Conservation (phyloP, 2,888 invertebrate genomes). For the Conops quadrifasciatus region DNA sequence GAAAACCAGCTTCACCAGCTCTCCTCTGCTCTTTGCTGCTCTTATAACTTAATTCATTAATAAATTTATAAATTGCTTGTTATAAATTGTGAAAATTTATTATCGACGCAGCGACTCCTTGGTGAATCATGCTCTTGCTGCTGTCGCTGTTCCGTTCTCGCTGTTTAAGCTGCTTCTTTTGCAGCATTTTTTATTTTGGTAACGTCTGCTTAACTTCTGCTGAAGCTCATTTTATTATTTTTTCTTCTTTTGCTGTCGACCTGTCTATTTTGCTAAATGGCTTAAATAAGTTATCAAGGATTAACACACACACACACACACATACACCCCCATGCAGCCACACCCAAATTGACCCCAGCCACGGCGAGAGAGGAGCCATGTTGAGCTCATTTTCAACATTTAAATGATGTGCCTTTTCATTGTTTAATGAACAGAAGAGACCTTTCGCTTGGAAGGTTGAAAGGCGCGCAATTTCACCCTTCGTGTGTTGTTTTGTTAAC, state of each 20-base stretch:
- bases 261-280: constrained; percentile 32
- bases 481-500: too few relatives aligned
- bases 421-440: too few relatives aligned
- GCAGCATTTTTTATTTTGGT: constrained; percentile 14
- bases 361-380: too few relatives aligned
- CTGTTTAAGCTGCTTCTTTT: background rate
- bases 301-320: constrained; percentile 25
- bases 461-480: too few relatives aligned
- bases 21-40: constrained; percentile 50
- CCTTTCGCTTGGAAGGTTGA: too few relatives aligned
- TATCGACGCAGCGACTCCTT: constrained; percentile 44
- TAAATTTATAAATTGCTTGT: constrained; percentile 61
- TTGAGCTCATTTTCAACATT: too few relatives aligned
- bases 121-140: constrained; percentile 38
- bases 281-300: constrained; percentile 45
- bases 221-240: constrained; percentile 7
- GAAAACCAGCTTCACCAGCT: too few relatives aligned
- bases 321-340: too few relatives aligned
- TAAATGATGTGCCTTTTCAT: too few relatives aligned
- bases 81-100: constrained; percentile 61
- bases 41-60: constrained; percentile 64
- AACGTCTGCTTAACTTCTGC: constrained; percentile 32
- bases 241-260: background rate
- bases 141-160: background rate
- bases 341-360: too few relatives aligned